Base-by-base conservation (phyloP, 2,888 invertebrate genomes). In the Ennomos erosarius region DNA sequence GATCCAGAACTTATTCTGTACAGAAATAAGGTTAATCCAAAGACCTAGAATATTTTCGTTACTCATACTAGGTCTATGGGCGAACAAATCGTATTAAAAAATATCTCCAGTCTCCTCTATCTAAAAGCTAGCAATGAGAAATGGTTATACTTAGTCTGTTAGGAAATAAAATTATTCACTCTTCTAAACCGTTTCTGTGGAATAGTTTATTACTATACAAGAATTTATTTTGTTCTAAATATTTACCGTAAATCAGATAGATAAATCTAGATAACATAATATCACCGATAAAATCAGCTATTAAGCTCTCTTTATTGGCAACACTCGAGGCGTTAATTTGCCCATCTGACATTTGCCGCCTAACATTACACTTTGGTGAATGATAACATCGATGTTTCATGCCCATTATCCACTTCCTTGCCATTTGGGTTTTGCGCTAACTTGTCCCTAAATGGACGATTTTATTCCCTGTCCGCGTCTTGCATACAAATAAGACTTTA, bases 401-500 rank as follows among this genome's bases (percentile, higher is more conserved):
- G 34, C 36, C 33, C 33, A 16, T 46, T 69, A 71, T 67, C 67
- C 62, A 68, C 64, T 69, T 70, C 65, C 59, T 69, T 50, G 49
- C 72, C 69, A 68, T 76, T 72, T 72, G 68, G 59, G 68, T 74
- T 73, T 69, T 71, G 75, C 67, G 75, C 65, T 39, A 43, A 66
- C 65, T 71, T 77, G 67, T 70, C 68, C 70, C 64, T 71, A 74
- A 74, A 74, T 69, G 66, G 67, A 69, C 62, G 74, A 74, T 71
- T 78, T 76, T 76, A 82, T 81, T 79, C 76, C 60, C 56, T 65
- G 64, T 65, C 81, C 84, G 76, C 76, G 71, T 69, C 67, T 69
- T 75, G 87, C 81, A 89, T 89, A 87, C 83, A 79, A 87, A 88
- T 83, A 70, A 84, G 75, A 59, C 73, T 78, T 84, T 85, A 82